Evolutionary conservation across 92 coral and sea anemone genomes (phyloP).

Genomic region (Paragorgia papillata): DNA sequence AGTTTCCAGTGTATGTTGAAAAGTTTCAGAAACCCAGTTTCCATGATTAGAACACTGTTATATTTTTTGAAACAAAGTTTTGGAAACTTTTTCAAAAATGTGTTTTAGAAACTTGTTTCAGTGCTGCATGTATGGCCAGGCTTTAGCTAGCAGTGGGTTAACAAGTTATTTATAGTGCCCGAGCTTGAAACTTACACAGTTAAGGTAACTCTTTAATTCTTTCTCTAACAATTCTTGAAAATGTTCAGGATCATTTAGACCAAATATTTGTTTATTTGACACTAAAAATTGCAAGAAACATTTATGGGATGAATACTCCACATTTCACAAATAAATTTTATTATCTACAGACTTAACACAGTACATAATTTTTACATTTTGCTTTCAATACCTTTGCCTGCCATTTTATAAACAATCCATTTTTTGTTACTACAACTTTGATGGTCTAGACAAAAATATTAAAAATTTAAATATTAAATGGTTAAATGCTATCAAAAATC

Average conservation of each 20-base stretch:
- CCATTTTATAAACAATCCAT: conserved; percentile 74
- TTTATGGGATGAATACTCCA: background rate
- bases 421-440: conserved; percentile 72
- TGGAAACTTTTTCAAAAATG: too few relatives aligned
- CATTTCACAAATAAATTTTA: background rate
- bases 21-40: too few relatives aligned
- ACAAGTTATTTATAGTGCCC: too few relatives aligned
- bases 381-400: conserved; percentile 71
- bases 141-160: too few relatives aligned
- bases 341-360: background rate
- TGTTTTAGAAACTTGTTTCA: too few relatives aligned
- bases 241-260: conserved; percentile 31
- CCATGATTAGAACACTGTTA: too few relatives aligned
- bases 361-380: background rate
- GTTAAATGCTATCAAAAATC: too few relatives aligned
- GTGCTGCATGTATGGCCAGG: too few relatives aligned
- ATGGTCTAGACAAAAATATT: conserved; percentile 58
- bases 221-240: conserved; percentile 6
- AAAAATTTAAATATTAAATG: too few relatives aligned
- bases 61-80: too few relatives aligned
- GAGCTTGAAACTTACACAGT: conserved; percentile 36
- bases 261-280: conserved; percentile 1
- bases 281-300: background rate
- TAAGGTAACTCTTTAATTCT: conserved; percentile 10
- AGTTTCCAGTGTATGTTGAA: too few relatives aligned